Evolutionary conservation across 1,140 invertebrate species (phyloP), one percentile per base, ranked within the genome.

Genomic region (Stratiolaelaps scimitus): DNA sequence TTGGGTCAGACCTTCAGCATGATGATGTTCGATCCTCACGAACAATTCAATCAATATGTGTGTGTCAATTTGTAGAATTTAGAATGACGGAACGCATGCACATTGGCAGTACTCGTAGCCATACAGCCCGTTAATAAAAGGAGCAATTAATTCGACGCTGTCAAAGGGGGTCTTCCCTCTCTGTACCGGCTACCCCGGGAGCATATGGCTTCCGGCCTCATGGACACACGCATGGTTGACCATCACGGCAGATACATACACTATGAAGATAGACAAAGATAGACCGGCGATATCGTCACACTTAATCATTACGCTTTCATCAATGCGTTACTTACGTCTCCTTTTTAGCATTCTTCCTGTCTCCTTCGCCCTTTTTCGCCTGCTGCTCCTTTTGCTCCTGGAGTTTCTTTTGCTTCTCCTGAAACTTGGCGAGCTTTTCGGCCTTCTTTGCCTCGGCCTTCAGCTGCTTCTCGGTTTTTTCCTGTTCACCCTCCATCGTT

Each of bases 381-480:
- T 69, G 71, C 73, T 72, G 68, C 67, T 66, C 64, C 73, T 70
- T 69, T 75, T 73, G 71, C 76, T 64, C 77, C 75, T 67, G 75
- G 68, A 44, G 77, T 79, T 66, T 78, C 76, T 73, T 88, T 73
- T 90, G 80, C 74, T 94, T 94, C 65, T 88, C 86, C 74, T 90
- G 86, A 47, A 94, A 85, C 77, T 94, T 96, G 69, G 89, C 89
- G 67, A 92, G 78, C 74, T 93, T 93, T 0, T 87, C 89, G 44
- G 84, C 82, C 72, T 89, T 91, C 68, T 89, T 86, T 0, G 86
- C 87, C 76, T 92, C 89, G 74, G 92, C 92, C 74, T 90, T 86
- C 43, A 91, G 74, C 73, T 92, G 88, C 74, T 92, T 92, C 0
- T 86, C 86, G 19, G 86, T 85, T 77, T 91, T 91, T 64, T 79